Evolutionary conservation across 2,797 vertebrate species (phyloP).

Genomic region (Sebastiscus albofasciatus): DNA sequence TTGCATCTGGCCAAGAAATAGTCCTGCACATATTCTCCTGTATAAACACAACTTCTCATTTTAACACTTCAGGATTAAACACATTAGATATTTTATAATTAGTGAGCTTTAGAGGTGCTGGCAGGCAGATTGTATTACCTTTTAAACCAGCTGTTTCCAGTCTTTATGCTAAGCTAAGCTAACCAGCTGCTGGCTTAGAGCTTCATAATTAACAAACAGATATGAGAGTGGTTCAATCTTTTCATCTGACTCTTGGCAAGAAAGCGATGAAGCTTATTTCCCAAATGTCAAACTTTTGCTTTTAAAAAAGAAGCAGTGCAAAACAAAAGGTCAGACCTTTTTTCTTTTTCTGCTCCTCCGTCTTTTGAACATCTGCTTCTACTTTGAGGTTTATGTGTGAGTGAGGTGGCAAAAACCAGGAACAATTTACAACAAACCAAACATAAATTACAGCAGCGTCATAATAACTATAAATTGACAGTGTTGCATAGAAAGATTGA

Average conservation of each 20-base stretch:
- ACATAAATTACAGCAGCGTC: constrained; percentile 37
- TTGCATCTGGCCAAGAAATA: background rate
- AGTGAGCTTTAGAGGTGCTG: background rate
- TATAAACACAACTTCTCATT: background rate
- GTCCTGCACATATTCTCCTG: background rate
- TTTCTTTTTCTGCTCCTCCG: background rate
- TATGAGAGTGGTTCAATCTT: accelerated
- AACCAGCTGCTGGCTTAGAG: background rate
- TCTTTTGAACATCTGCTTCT: background rate
- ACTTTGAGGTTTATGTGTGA: background rate
- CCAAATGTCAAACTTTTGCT: background rate
- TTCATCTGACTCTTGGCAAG: background rate
- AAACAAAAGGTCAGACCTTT: background rate
- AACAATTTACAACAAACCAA: constrained; percentile 21
- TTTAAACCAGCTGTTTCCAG: background rate
- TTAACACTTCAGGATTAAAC: background rate
- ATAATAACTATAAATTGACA: constrained; percentile 33
- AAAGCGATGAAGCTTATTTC: background rate
- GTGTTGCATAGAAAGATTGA: constrained; percentile 70
- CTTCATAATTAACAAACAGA: background rate
- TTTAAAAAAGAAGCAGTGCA: background rate
- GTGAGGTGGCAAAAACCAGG: background rate
- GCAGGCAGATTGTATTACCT: background rate
- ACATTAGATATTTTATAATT: background rate
- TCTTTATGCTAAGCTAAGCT: background rate